These are phyloP conservation scores for Drosophila demipolita DNA, from an alignment of 2,888 invertebrate species.

Conservation along the genomic window DNA sequence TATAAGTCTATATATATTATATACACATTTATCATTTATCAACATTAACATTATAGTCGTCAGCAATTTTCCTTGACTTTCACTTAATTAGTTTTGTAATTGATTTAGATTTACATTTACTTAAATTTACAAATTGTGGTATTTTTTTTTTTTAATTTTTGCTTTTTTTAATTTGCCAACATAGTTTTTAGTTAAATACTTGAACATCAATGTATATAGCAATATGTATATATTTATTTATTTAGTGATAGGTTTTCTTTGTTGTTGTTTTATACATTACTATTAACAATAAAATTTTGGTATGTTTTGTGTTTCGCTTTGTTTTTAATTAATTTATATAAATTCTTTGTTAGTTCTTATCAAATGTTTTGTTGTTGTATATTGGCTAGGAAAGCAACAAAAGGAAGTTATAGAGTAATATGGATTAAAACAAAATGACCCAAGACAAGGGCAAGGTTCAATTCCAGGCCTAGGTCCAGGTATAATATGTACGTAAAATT, in stretches of 20 bases:
- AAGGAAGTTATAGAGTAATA: constrained; percentile 2
- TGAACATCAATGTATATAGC: constrained; percentile 35
- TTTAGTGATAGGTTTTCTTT: constrained; percentile 34
- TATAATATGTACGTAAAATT: constrained; percentile 48
- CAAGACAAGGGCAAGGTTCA: constrained; percentile 24
- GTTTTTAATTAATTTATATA: constrained; percentile 52
- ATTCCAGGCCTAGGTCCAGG: constrained; percentile 1
- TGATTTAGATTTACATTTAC: constrained; percentile 34
- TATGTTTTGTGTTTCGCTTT: constrained; percentile 70
- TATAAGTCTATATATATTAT: constrained; percentile 33
- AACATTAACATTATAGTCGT: constrained; percentile 45
- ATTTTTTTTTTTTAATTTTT: constrained; percentile 1
- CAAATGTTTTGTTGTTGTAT: constrained; percentile 34
- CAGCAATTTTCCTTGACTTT: constrained; percentile 52
- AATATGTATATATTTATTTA: constrained; percentile 19
- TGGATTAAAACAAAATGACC: constrained; percentile 18
- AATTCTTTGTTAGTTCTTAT: constrained; percentile 62
- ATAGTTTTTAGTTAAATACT: constrained; percentile 46
- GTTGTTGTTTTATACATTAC: constrained; percentile 16
- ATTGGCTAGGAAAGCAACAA: constrained; percentile 67
- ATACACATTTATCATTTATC: constrained; percentile 24
- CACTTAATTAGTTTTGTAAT: constrained; percentile 30
- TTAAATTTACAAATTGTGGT: constrained; percentile 25
- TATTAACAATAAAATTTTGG: constrained; percentile 71
- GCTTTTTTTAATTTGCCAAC: constrained; percentile 3